These are phyloP conservation scores for Contarinia nasturtii DNA, from an alignment of 1,140 invertebrate genomes.

Conservation along the genomic window DNA sequence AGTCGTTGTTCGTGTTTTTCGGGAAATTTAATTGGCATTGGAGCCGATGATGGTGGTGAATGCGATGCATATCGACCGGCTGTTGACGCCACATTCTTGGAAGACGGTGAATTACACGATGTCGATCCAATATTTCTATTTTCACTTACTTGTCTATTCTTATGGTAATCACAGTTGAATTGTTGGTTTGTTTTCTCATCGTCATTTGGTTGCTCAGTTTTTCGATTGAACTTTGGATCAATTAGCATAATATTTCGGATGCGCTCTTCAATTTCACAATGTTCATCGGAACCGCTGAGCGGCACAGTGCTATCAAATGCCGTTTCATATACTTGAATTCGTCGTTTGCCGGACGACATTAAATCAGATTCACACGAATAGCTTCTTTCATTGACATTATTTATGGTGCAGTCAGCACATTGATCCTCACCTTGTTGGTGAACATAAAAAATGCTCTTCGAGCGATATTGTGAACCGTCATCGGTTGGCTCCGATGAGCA, in stretches of 20 bases:
- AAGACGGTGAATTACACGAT: not conserved
- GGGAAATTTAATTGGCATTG: conserved; percentile 55
- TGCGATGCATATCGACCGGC: conserved; percentile 35
- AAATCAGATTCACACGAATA: conserved; percentile 8
- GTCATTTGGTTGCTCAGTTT: not conserved
- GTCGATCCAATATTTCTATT: too few species aligned
- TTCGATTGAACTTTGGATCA: conserved; percentile 33
- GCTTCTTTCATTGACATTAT: conserved; percentile 11
- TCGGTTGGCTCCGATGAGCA: conserved; percentile 39
- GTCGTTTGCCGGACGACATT: conserved; percentile 24
- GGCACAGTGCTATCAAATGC: conserved; percentile 68
- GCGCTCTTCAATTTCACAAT: conserved; percentile 62
- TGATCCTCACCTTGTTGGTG: conserved; percentile 24
- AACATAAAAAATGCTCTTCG: conserved; percentile 38
- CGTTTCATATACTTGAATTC: conserved; percentile 61
- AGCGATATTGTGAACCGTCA: conserved; percentile 34
- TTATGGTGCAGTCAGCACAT: conserved; percentile 26
- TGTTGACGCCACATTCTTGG: not conserved
- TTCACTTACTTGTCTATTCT: not conserved
- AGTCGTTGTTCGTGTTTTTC: conserved; percentile 42
- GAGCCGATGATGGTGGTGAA: conserved; percentile 59
- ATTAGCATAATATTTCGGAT: conserved; percentile 49
- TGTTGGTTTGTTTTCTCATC: not conserved
- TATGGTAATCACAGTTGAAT: not conserved
- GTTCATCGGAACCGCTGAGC: conserved; percentile 35